A percentile compares a stretch with the other conserved stretches of the same genome.
Conservation (phyloP, 2,888 invertebrate genomes). For the Trachelus iudaicus region DNA sequence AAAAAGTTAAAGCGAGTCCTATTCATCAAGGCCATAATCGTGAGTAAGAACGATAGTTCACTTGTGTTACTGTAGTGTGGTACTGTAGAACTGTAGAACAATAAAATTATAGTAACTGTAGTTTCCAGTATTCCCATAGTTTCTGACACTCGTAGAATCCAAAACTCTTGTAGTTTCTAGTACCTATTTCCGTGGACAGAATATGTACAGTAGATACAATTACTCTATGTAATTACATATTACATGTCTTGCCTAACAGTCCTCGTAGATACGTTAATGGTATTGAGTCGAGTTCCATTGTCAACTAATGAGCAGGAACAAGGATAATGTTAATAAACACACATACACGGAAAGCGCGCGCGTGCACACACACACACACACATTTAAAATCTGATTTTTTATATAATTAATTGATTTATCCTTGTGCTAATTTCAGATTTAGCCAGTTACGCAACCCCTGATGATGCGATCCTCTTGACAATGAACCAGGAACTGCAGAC, state of each 20-base stretch:
- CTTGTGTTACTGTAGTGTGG: background rate
- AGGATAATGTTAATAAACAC: background rate
- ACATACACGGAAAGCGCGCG: too few relatives aligned
- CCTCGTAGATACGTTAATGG: background rate
- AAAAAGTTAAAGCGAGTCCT: constrained; percentile 53
- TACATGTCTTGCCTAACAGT: background rate
- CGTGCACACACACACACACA: too few relatives aligned
- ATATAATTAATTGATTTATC: background rate
- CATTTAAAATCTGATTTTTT: background rate
- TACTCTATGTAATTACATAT: background rate
- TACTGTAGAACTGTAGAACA: background rate
- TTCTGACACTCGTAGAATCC: background rate
- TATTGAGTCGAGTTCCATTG: background rate
- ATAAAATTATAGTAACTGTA: background rate
- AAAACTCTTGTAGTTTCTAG: background rate
- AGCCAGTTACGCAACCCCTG: constrained; percentile 73
- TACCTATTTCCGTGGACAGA: background rate
- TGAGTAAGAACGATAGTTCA: constrained; percentile 42
- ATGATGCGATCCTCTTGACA: constrained; percentile 75
- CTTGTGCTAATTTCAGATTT: constrained; percentile 59
- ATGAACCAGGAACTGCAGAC: constrained; percentile 62
- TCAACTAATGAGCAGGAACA: background rate
- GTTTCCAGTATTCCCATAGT: background rate
- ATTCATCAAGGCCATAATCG: constrained; percentile 59
- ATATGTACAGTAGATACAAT: background rate